Evolutionary conservation across 2,888 invertebrate genomes (phyloP).

Genomic region (Ophion ellenae): DNA sequence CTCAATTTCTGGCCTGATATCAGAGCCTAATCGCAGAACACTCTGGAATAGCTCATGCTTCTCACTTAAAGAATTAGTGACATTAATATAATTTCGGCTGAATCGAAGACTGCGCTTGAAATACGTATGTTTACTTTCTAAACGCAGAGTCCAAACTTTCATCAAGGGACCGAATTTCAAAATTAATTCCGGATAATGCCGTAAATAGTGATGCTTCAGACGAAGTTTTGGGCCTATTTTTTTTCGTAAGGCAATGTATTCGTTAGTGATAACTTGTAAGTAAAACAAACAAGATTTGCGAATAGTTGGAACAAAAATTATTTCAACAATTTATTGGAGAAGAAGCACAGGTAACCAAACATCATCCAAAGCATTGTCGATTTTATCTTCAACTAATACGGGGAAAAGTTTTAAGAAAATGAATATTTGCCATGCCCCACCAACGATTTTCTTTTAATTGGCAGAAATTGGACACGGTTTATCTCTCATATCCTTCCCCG

Average conservation of each 20-base stretch:
- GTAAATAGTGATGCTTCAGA: constrained; percentile 65
- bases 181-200: constrained; percentile 61
- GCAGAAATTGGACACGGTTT: constrained; percentile 35
- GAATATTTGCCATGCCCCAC: constrained; percentile 61
- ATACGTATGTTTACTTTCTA: constrained; percentile 69
- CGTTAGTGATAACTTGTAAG: constrained; percentile 45
- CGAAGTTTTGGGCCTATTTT: constrained; percentile 44
- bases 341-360: constrained; percentile 53
- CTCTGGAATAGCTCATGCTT: constrained; percentile 61
- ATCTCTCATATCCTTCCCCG: constrained; percentile 36
- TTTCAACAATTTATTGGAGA: constrained; percentile 60
- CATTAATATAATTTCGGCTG: constrained; percentile 32
- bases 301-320: constrained; percentile 55
- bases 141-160: constrained; percentile 61
- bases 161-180: constrained; percentile 63
- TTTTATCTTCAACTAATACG: constrained; percentile 55
- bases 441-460: constrained; percentile 26
- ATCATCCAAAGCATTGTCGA: constrained; percentile 39
- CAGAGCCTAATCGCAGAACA: constrained; percentile 37
- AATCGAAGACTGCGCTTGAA: constrained; percentile 22
- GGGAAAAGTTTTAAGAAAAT: constrained; percentile 54
- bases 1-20: constrained; percentile 33
- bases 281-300: constrained; percentile 43
- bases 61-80: constrained; percentile 54
- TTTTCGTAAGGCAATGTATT: constrained; percentile 58